Percentiles rank a stretch among this genome's conserved stretches.
Conservation (phyloP, 2,888 invertebrate genomes). For the Pteria penguin region DNA sequence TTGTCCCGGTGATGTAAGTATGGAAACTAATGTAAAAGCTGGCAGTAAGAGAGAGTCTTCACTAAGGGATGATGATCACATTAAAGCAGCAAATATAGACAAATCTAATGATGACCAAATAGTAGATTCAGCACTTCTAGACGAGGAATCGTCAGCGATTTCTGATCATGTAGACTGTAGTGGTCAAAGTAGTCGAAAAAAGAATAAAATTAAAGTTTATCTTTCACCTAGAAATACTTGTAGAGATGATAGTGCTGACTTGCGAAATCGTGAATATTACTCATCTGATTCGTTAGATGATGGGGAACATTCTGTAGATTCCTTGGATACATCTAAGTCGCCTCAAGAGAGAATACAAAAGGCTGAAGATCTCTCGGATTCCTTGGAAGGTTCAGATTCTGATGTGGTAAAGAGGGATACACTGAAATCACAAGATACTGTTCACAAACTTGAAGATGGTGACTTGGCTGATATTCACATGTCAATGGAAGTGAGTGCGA, state of each 20-base stretch:
- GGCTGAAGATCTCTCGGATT: slow-evolving; percentile 27
- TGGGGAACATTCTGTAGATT: slow-evolving; percentile 27
- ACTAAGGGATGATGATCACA: neutral
- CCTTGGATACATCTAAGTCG: slow-evolving; percentile 29
- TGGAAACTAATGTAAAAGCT: too few species aligned
- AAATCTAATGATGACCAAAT: neutral
- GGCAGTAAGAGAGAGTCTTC: slow-evolving; percentile 1
- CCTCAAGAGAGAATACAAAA: neutral
- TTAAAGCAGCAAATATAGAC: neutral
- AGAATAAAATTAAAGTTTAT: neutral
- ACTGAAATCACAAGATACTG: neutral
- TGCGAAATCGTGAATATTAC: too few species aligned
- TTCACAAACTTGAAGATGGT: neutral
- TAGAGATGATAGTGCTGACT: neutral
- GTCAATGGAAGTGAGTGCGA: too few species aligned
- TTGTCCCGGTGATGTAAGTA: too few species aligned
- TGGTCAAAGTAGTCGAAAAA: neutral
- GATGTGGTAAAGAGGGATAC: slow-evolving; percentile 3
- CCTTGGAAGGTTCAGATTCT: slow-evolving; percentile 25
- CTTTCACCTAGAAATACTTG: neutral
- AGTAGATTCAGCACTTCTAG: neutral
- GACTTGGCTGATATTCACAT: too few species aligned
- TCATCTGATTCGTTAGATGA: slow-evolving; percentile 53
- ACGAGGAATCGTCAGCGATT: neutral
- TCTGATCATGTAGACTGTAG: neutral